phyloP scores from a whole-genome alignment of 2,888 invertebrate species.

The Camptogramma bilineatum region DNA sequence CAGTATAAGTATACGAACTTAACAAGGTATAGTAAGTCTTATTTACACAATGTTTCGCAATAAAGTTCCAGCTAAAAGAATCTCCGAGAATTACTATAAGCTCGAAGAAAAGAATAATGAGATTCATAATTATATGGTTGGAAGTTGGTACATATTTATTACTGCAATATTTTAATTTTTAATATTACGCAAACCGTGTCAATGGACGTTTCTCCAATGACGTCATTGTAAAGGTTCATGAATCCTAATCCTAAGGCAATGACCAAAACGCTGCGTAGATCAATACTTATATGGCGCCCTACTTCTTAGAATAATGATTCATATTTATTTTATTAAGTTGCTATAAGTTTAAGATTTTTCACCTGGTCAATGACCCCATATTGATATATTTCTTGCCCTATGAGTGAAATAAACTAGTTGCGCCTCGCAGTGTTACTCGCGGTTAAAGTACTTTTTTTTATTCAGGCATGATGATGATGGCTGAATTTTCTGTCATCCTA shows the following conservation, averaged over 20 bases:
- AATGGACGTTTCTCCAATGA: not conserved
- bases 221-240: not conserved
- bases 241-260: slow-evolving; percentile 8
- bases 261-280: slow-evolving; percentile 20
- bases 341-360: not conserved
- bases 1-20: no score
- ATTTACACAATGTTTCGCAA: no score
- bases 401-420: no score
- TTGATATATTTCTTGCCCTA: not conserved
- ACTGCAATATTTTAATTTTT: not conserved
- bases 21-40: no score
- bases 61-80: no score
- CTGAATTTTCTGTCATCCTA: no score
- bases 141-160: not conserved
- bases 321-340: not conserved
- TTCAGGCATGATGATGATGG: no score
- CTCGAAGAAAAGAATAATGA: no score
- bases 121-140: not conserved
- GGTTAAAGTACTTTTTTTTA: no score
- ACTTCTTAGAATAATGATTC: slow-evolving; percentile 35
- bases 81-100: no score
- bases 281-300: slow-evolving; percentile 17
- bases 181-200: not conserved
- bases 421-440: no score
- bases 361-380: not conserved